Percentiles rank a stretch among this genome's conserved stretches.
phyloP scores from a whole-genome alignment of 2,113 vertebrate species.

The Sapayoa aenigma region DNA sequence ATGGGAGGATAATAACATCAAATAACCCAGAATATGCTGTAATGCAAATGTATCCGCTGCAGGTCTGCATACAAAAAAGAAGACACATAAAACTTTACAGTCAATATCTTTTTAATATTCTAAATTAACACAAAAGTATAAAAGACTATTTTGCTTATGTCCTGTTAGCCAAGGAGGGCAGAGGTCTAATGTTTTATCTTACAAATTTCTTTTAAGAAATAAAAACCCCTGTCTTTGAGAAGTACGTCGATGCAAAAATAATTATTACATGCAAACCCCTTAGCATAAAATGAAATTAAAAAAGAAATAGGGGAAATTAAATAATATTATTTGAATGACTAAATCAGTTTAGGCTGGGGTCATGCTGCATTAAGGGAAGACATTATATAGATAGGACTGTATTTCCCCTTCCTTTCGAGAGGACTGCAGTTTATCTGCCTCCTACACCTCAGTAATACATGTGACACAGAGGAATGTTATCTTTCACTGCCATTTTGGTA shows the following conservation, averaged over 20 bases:
- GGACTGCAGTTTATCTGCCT: neutral
- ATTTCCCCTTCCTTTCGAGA: neutral
- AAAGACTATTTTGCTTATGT: conserved; percentile 14
- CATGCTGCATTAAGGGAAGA: neutral
- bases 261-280: neutral
- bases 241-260: neutral
- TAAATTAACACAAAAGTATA: conserved; percentile 9
- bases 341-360: neutral
- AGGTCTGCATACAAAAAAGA: neutral
- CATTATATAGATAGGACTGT: neutral
- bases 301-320: neutral
- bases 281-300: conserved; percentile 11
- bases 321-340: neutral
- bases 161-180: neutral
- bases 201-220: conserved; percentile 4
- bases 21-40: neutral
- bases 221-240: neutral
- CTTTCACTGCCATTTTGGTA: neutral
- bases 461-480: neutral
- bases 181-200: neutral
- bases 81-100: neutral
- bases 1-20: neutral
- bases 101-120: neutral
- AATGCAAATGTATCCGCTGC: neutral
- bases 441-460: neutral